Conservation (phyloP, 2,888 invertebrate genomes). For the Eupithecia inturbata region DNA sequence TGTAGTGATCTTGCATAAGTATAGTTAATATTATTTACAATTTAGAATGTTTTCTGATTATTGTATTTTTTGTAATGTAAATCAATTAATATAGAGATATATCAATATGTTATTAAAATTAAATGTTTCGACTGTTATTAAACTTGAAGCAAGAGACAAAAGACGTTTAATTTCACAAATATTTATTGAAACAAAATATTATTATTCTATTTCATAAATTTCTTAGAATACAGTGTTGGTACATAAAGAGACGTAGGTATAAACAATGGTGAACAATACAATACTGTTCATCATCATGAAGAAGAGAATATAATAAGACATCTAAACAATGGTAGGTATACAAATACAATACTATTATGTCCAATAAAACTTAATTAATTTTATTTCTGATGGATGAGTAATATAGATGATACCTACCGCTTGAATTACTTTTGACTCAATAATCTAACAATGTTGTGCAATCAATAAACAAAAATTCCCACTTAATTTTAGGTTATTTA, state of each 20-base stretch:
- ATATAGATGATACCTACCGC: background rate
- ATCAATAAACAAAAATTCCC: no score
- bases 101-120: background rate
- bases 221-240: background rate
- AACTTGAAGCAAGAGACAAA: constrained; percentile 47
- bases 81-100: background rate
- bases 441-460: no score
- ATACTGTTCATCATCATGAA: background rate
- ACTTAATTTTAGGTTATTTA: background rate
- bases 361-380: background rate
- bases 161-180: constrained; percentile 37
- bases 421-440: no score
- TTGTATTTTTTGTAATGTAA: background rate
- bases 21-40: constrained; percentile 25
- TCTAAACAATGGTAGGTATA: no score
- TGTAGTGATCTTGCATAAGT: constrained; percentile 28
- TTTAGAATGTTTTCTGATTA: background rate
- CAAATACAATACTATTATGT: no score
- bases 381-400: background rate
- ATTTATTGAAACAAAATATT: constrained; percentile 16
- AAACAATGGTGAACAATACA: background rate
- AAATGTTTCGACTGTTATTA: constrained; percentile 47
- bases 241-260: no score
- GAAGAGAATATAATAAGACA: no score
- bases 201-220: background rate